Percentiles rank a stretch among this genome's conserved stretches.
phyloP scores from a whole-genome alignment of 1,140 invertebrate genomes.

The Trachelipus rathkii region DNA sequence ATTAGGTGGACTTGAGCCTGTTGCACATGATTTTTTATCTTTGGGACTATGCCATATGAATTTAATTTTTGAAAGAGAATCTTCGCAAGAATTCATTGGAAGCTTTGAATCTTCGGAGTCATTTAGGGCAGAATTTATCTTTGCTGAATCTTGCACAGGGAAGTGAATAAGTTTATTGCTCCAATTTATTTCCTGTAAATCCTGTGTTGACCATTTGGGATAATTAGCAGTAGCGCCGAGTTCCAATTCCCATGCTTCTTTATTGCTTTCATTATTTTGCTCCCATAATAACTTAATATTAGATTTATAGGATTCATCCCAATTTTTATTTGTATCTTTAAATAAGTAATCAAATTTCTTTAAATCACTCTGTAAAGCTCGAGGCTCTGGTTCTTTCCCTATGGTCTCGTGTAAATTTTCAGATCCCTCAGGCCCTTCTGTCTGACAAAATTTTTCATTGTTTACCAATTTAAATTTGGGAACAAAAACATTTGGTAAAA shows the following conservation, averaged over 20 bases:
- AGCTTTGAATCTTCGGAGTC: neutral
- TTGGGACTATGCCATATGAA: neutral
- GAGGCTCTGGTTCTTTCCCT: neutral
- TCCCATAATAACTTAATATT: neutral
- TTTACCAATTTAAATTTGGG: constrained; percentile 57
- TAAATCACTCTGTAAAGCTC: neutral
- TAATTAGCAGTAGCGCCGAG: neutral
- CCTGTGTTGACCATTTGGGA: neutral
- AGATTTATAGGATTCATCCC: neutral
- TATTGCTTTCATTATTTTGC: neutral
- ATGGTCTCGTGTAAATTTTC: neutral
- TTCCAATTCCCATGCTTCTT: constrained; percentile 4
- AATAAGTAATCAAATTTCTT: neutral
- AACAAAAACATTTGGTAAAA: constrained; percentile 51
- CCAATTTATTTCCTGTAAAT: neutral
- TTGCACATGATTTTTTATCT: neutral
- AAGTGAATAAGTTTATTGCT: neutral
- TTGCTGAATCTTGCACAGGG: neutral
- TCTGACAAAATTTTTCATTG: constrained; percentile 59
- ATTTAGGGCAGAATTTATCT: neutral
- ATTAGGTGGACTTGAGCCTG: neutral
- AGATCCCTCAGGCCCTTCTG: constrained; percentile 48
- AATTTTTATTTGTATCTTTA: neutral
- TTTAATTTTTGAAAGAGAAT: neutral
- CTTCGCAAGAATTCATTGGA: neutral